Evolutionary conservation across 1,140 invertebrate genomes (phyloP), one percentile per base, ranked within the genome.

Genomic region (Leptonema lineaticorne): DNA sequence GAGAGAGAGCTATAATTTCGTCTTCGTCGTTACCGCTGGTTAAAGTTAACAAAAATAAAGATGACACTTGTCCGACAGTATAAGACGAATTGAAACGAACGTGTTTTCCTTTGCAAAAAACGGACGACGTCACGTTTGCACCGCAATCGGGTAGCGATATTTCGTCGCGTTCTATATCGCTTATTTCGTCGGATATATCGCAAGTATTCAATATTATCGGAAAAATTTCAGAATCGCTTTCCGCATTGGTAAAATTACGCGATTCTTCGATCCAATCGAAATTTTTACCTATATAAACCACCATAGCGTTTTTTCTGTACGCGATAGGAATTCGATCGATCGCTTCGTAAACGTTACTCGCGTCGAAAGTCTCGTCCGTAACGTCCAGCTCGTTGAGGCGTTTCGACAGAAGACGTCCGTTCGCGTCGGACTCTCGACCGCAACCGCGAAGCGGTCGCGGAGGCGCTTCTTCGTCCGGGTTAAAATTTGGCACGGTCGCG

Each of bases 81-180:
- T 79, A 41, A 78, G 75, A 67, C 79, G 80, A 41, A 78, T 78
- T 56, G 79, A 57, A 80, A 41, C 77, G 78, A 4, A 82, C 76
- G 74, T 81, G 78, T 2, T 78, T 78, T 2, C 59, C 66, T 24
- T 33, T 33, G 24, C 66, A 60, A 16, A 26, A 28, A 37, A 57
- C 33, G n/a, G 29, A 2, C 79, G 16, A 75, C 77, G 11, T 22
- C 9, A 24, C 79, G n/a, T 75, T 78, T 6, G 27, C 62, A n/a
- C 30, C 46, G 28, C 59, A 62, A 7, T 45, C 29, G 4, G 59
- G 33, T 24, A 62, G 14, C 20, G 16, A 14, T 1, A 30, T 2
- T 14, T 46, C 62, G 27, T 16, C 1, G 1, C 6, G 7, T 16
- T 20, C 11, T 8, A 11, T 29, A 26, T 46, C 3, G 18, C 6